Evolutionary conservation across 1,140 invertebrate genomes (phyloP), one percentile per base, ranked within the genome.

Genomic region (Drosophila varians): DNA sequence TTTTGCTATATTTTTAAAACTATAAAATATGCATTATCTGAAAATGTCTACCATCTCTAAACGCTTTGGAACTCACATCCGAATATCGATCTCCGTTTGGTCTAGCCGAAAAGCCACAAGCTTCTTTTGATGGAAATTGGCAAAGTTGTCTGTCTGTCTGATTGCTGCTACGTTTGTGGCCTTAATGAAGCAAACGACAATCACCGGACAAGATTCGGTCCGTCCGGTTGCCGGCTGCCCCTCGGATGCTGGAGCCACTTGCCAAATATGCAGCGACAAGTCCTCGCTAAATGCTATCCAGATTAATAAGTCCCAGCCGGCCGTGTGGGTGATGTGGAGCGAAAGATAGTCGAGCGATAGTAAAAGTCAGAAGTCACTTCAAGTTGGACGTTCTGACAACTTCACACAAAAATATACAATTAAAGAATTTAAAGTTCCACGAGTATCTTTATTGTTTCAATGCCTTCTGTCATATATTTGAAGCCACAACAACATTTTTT

Each of bases 71-170:
- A 28, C 23, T 12, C 7, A 4, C 23, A 23, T n/a, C 19, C 47
- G 45, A 72, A 77, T 72, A 69, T 78, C 75, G 74, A 83, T 66
- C 71, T 68, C 21, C 55, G 56, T 76, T 86, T 79, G 57, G 75
- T 76, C 73, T 86, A 79, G 73, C 77, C 82, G 60, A 79, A 86
- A 77, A 56, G 12, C 47, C 49, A 23, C 19, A 34, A 56, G 48
- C 72, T 61, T 52, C 64, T 73, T 87, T 87, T 87, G 82, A 88
- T 88, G 82, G 77, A 87, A 87, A 87, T 87, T 87, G 82, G 83
- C 82, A 82, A 54, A 77, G 69, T 82, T 87, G 80, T 74, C 71
- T 83, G 60, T 73, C 72, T 74, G 61, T 54, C 60, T 56, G 69
- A 53, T 56, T 56, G 42, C 40, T 42, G 38, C 47, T 61, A 60